Conservation (phyloP, 2,113 vertebrate genomes). For the Pseudorhombus dupliciocellatus region DNA sequence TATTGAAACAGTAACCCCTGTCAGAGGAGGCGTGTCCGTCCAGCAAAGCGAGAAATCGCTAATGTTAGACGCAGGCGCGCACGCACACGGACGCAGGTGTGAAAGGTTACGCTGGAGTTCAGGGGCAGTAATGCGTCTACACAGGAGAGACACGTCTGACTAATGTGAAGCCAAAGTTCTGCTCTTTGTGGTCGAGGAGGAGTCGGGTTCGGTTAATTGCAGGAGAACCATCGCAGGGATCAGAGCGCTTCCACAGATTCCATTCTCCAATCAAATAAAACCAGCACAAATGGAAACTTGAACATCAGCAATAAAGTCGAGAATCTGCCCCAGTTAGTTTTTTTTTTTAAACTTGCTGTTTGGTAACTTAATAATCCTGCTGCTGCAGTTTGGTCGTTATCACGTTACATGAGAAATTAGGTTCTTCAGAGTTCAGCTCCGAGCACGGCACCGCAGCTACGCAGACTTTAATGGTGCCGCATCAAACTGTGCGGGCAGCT, state of each 20-base stretch:
- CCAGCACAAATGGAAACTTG: not conserved
- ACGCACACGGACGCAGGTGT: conserved; percentile 15
- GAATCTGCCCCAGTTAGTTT: not conserved
- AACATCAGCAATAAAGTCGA: not conserved
- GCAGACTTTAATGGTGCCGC: conserved; percentile 20
- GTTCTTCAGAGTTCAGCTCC: not conserved
- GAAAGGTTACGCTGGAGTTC: conserved; percentile 8
- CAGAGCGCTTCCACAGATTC: not conserved
- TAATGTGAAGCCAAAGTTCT: conserved; percentile 22
- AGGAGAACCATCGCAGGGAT: not conserved
- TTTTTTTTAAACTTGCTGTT: not conserved
- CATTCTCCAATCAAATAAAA: not conserved
- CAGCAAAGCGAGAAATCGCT: conserved; percentile 57
- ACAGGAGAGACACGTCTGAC: conserved; percentile 14
- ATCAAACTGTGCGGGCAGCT: conserved; percentile 36
- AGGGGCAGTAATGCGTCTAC: conserved; percentile 40
- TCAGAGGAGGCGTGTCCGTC: conserved; percentile 34
- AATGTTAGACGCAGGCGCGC: conserved; percentile 17
- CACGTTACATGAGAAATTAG: not conserved
- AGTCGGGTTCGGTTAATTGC: conserved; percentile 11
- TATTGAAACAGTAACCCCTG: not conserved
- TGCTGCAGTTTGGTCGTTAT: not conserved
- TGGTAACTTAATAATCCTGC: not conserved
- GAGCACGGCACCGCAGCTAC: not conserved
- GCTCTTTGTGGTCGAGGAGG: not conserved